Conservation (phyloP, 2,113 vertebrate species). For the Erythrolamprus reginae region DNA sequence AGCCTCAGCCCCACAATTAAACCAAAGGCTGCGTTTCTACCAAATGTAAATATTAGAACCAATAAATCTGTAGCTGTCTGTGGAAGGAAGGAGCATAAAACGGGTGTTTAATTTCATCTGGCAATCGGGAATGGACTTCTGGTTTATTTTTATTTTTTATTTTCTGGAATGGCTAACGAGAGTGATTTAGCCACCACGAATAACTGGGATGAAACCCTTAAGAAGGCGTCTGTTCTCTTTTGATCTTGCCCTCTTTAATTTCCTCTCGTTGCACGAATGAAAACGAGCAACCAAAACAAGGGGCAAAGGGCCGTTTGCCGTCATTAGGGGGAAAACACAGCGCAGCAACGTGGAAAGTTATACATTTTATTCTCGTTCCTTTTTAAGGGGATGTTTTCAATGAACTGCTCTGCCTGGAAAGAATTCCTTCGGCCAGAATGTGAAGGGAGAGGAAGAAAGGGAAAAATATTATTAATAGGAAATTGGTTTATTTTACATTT, state of each 20-base stretch:
- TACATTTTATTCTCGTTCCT: neutral
- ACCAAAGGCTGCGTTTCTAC: neutral
- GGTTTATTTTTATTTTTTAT: neutral
- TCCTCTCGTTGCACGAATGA: neutral
- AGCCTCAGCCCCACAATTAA: neutral
- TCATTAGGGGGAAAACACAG: neutral
- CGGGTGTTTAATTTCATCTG: neutral
- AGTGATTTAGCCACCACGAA: neutral
- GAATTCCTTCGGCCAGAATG: neutral
- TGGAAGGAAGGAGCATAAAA: neutral
- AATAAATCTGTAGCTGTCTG: neutral
- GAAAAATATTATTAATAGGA: neutral
- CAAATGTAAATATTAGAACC: neutral
- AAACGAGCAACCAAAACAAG: neutral
- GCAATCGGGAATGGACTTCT: neutral
- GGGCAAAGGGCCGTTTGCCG: neutral
- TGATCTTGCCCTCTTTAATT: neutral
- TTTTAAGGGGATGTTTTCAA: neutral
- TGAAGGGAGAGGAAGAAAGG: neutral
- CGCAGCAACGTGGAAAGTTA: neutral
- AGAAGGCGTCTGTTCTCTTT: neutral
- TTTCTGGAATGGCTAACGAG: neutral
- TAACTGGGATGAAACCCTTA: neutral
- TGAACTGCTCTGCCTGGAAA: neutral
- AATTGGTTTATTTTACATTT: neutral